Conservation (phyloP, 2,888 invertebrate genomes). For the Thymelicus sylvestris region DNA sequence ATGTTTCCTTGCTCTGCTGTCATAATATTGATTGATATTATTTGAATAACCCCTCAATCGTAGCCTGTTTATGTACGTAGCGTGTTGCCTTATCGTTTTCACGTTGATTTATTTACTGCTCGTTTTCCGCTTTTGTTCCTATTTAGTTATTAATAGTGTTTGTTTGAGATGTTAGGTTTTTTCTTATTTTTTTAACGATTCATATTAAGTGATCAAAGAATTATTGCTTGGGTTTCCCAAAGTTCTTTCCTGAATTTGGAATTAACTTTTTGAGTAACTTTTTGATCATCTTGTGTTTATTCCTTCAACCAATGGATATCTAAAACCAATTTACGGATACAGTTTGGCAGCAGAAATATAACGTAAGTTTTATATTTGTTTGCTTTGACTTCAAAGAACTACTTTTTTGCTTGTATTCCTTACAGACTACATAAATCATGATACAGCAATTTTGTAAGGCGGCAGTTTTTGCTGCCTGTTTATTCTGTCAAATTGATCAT, state of each 20-base stretch:
- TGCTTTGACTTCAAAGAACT: slow-evolving; percentile 3
- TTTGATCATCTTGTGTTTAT: background rate
- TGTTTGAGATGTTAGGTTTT: background rate
- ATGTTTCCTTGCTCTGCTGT: slow-evolving; percentile 21
- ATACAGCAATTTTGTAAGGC: slow-evolving; percentile 17
- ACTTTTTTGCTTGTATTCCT: background rate
- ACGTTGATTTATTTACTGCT: slow-evolving; percentile 31
- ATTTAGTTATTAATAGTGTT: slow-evolving; percentile 7
- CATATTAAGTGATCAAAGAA: too few relatives aligned
- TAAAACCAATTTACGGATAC: background rate
- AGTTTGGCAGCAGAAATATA: background rate
- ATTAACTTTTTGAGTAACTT: background rate
- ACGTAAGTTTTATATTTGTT: background rate
- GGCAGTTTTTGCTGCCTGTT: slow-evolving; percentile 45
- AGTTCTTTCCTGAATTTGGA: too few relatives aligned
- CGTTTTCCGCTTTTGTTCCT: slow-evolving; percentile 25
- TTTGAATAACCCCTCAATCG: slow-evolving; percentile 33
- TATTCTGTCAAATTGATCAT: slow-evolving; percentile 53
- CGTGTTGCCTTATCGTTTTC: slow-evolving; percentile 23
- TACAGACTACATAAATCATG: slow-evolving; percentile 9
- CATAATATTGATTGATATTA: slow-evolving; percentile 32
- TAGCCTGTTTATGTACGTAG: slow-evolving; percentile 5
- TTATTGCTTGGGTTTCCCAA: too few relatives aligned
- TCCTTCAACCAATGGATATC: background rate
- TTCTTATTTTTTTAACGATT: too few relatives aligned